phyloP scores from a whole-genome alignment of 2,888 invertebrate genomes.

The Ochropacha duplaris region DNA sequence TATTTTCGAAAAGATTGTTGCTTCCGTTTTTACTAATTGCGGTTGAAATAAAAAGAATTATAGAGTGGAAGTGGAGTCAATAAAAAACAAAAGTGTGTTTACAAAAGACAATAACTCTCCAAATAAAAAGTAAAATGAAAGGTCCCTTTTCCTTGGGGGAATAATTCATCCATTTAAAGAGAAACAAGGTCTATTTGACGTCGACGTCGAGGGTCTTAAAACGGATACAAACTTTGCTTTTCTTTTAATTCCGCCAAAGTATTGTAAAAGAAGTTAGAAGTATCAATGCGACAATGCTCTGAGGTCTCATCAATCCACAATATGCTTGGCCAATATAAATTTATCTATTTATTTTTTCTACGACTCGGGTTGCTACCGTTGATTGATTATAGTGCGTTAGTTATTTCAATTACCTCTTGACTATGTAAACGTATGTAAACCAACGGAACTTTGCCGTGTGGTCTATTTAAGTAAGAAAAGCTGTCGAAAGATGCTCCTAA shows the following conservation, averaged over 20 bases:
- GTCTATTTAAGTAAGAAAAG: constrained; percentile 14
- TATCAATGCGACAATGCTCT: neutral
- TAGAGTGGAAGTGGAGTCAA: neutral
- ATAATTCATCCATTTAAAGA: constrained; percentile 34
- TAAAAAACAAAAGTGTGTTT: neutral
- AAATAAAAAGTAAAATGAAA: constrained; percentile 8
- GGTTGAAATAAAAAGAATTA: neutral
- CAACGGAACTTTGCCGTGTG: neutral
- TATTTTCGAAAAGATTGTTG: neutral
- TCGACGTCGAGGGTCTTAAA: constrained; percentile 24
- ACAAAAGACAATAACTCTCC: neutral
- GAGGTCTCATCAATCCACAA: neutral
- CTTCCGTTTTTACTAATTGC: neutral
- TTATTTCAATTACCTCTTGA: neutral
- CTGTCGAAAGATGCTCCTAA: constrained; percentile 33
- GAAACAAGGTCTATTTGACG: constrained; percentile 31
- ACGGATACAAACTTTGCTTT: constrained; percentile 39
- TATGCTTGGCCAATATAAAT: neutral
- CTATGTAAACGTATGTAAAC: neutral
- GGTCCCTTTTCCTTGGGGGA: constrained; percentile 14
- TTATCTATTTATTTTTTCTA: neutral
- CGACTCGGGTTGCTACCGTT: neutral
- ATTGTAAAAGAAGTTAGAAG: constrained; percentile 40
- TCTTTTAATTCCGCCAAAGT: constrained; percentile 46
- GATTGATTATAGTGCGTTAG: neutral